A percentile compares a stretch with the other conserved stretches of the same genome.
phyloP scores from a whole-genome alignment of 2,113 vertebrate species.

The Scalopus aquaticus region DNA sequence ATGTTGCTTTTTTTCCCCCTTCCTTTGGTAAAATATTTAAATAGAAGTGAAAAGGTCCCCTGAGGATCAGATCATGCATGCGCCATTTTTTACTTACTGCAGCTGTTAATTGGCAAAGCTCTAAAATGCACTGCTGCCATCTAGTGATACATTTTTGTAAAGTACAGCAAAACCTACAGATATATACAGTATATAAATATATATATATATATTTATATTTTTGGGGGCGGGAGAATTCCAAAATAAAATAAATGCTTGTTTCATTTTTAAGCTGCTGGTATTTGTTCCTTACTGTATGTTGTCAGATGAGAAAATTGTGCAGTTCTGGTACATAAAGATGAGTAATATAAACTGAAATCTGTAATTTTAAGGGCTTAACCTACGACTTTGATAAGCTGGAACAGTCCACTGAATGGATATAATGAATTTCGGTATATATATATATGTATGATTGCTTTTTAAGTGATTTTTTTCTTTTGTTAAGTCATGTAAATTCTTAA shows the following conservation, averaged over 20 bases:
- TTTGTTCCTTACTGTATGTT: constrained; percentile 86
- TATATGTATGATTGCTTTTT: constrained; percentile 85
- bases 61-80: constrained; percentile 84
- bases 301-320: constrained; percentile 80
- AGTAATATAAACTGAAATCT: constrained; percentile 79
- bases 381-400: constrained; percentile 82
- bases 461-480: constrained; percentile 88
- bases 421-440: constrained; percentile 84
- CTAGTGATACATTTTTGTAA: constrained; percentile 88
- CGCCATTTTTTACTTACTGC: constrained; percentile 86
- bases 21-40: constrained; percentile 80
- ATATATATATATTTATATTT: constrained; percentile 88
- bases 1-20: constrained; percentile 86
- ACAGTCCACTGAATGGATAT: constrained; percentile 60
- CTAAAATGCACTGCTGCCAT: constrained; percentile 86
- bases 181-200: constrained; percentile 88
- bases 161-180: constrained; percentile 86
- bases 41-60: constrained; percentile 80
- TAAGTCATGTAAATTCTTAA: constrained; percentile 91
- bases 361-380: constrained; percentile 86
- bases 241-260: constrained; percentile 84
- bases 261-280: constrained; percentile 88
- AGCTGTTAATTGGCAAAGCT: constrained; percentile 86
- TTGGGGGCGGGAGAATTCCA: constrained; percentile 82
- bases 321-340: constrained; percentile 78